Evolutionary conservation across 37 sponge, comb jelly and placozoan species (phyloP), one percentile per base, ranked within the genome.

Genomic region (Theonella swinhoei): DNA sequence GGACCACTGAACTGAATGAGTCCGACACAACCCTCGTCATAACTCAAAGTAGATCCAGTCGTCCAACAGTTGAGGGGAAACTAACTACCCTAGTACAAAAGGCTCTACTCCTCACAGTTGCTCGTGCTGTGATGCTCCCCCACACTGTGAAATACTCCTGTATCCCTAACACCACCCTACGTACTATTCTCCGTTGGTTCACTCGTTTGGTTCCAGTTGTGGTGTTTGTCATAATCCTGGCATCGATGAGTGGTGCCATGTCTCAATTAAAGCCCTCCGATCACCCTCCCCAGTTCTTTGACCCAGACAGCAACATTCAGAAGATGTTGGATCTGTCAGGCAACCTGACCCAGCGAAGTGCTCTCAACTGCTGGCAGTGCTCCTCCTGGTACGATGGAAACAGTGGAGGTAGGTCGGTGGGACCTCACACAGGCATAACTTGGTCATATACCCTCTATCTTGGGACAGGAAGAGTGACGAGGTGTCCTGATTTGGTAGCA

Each of bases 291-390:
- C 87, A 92, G 83, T 76, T 96, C 40, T 90, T 96, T 42, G 63
- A 85, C 5, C 40, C 76, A 24, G 81, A 85, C 68, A 88, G 77
- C 68, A 92, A 96, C 69, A 75, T 92, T 17, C 96, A 96, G 74
- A 87, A 87, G 54, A 39, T 96, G 79, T 68, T 96, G 34, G 87
- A 96, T 80, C 80, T 96, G 20, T 43, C 41, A 3, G 88, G 90
- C 37, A 92, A 89, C 65, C 43, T 91, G 26, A 85, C 94, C 0
- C 68, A 78, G 20, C 40, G 39, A 33, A 36, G 30, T 29, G 33
- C 74, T 26, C 17, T 75, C 25, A 39, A 80, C 68, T 80, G 87
- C 77, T 71, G 41, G 17, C 7, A 38, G n/a, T 85, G 78, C 65
- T 86, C 82, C 4, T 77, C 61, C 17, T 85, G 74, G 62, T 86